Conservation (phyloP, 1,140 invertebrate genomes). For the Phymastichus coffea region DNA sequence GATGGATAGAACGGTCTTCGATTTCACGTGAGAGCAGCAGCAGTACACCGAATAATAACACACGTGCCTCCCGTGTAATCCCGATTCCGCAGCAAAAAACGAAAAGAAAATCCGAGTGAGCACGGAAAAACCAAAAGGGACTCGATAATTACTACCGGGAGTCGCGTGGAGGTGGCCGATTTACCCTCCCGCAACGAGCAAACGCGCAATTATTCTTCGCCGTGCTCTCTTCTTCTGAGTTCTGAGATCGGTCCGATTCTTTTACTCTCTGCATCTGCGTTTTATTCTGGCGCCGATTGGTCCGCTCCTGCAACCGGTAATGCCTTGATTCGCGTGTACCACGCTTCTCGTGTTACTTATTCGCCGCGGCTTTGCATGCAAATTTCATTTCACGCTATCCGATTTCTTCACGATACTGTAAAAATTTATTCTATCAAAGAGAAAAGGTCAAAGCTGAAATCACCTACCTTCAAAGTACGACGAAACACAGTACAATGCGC, state of each 20-base stretch:
- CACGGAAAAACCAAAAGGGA: conserved; percentile 38
- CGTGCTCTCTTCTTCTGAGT: conserved; percentile 24
- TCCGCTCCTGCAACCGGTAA: not conserved
- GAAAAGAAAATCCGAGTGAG: conserved; percentile 24
- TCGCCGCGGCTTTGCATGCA: too few species aligned
- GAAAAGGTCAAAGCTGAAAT: too few species aligned
- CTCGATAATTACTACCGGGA: conserved; percentile 59
- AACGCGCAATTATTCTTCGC: conserved; percentile 55
- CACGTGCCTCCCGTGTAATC: conserved; percentile 15
- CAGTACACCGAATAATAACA: conserved; percentile 52
- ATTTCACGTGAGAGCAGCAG: conserved; percentile 20
- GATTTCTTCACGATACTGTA: too few species aligned
- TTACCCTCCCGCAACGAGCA: conserved; percentile 52
- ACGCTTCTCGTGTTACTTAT: too few species aligned
- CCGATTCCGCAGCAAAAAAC: not conserved
- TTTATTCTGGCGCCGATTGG: not conserved
- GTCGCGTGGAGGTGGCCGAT: conserved; percentile 52
- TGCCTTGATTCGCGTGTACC: not conserved
- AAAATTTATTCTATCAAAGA: too few species aligned
- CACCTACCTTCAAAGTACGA: too few species aligned
- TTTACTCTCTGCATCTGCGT: not conserved
- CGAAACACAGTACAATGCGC: too few species aligned
- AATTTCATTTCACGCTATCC: too few species aligned
- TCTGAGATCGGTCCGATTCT: too few species aligned
- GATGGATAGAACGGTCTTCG: conserved; percentile 4